Base-by-base conservation (phyloP, 1,140 invertebrate genomes). In the Brachionus asplanchnoidis region DNA sequence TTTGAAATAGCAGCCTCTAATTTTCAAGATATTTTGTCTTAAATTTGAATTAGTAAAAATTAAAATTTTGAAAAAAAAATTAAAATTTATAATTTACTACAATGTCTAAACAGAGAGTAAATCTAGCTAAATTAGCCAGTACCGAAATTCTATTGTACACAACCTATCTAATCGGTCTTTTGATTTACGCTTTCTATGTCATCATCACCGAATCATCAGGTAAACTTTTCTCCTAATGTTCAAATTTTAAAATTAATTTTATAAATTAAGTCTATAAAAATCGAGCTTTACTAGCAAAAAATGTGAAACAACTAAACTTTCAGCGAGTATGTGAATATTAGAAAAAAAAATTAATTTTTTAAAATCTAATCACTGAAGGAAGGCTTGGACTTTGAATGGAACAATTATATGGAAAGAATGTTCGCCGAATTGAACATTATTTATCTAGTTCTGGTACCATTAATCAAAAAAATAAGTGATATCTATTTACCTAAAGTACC, bases 401-500 rank as follows among this genome's bases (percentile, higher is more conserved):
- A 77, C 44, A 77, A 77, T 77, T 77, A 50, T 50, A 26, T 50
- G 7, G 73, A 28, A 50, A 77, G 73, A 50, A 77, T 77, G 73
- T 77, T 77, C 44, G 11, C 12, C 2, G 73, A 77, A 50, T 77
- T 26, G 8, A 20, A 46, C 12, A 46, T 77, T 8, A 28, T 50
- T 1, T 77, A 50, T 50, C 11, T 77, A 4, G 14, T 28, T 14
- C 9, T 77, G 26, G 42, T 77, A 14, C 73, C 73, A 26, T 3
- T 46, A 26, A 23, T 77, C 11, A 77, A 50, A 28, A 26, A 26
- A 50, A 11, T 77, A 12, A 50, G n/a, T n/a, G 44, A 77, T 50
- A 0, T 9, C 4, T 77, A 26, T 77, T 50, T 23, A 11, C 73
- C 73, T 11, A 46, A 50, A 26, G 73, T 77, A 77, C 8, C 12